Percentiles rank a stretch among this genome's conserved stretches.
phyloP scores from a whole-genome alignment of 2,888 invertebrate species.

The Hydriomena furcata region DNA sequence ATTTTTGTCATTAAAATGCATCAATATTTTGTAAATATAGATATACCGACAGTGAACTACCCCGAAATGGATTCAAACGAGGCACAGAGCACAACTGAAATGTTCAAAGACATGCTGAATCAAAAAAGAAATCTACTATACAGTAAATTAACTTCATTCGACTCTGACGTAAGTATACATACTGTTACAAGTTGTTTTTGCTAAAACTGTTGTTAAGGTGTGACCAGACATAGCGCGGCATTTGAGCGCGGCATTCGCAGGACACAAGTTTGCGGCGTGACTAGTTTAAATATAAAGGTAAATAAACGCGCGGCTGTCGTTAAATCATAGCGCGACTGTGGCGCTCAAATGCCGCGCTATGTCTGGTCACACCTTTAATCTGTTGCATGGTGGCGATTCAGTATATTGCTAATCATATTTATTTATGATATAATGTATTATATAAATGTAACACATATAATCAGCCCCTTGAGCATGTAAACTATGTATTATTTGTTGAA shows the following conservation, averaged over 20 bases:
- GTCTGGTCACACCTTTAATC: no score
- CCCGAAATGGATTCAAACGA: slow-evolving; percentile 87
- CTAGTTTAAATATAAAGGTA: no score
- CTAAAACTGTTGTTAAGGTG: slow-evolving; percentile 43
- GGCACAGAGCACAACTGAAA: slow-evolving; percentile 92
- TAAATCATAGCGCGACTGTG: no score
- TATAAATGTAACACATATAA: background rate
- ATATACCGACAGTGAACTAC: slow-evolving; percentile 81
- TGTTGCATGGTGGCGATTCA: slow-evolving; percentile 55
- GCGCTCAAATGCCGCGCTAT: no score
- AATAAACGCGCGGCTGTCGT: no score
- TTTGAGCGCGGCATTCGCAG: no score
- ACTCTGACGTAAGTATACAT: slow-evolving; percentile 91
- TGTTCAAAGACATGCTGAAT: slow-evolving; percentile 96
- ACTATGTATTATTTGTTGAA: slow-evolving; percentile 10
- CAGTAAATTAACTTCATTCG: slow-evolving; percentile 94
- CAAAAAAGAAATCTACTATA: slow-evolving; percentile 95
- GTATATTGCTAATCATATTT: slow-evolving; percentile 27
- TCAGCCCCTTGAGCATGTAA: slow-evolving; percentile 43
- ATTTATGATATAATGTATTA: slow-evolving; percentile 16
- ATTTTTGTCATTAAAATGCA: no score
- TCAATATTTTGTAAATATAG: slow-evolving; percentile 38
- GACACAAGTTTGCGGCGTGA: no score
- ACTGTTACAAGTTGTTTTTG: background rate
- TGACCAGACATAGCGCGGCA: no score